Percentiles rank a stretch among this genome's conserved stretches.
Evolutionary conservation across 1,140 invertebrate genomes (phyloP).

Genomic region (Leptinotarsa defecta): DNA sequence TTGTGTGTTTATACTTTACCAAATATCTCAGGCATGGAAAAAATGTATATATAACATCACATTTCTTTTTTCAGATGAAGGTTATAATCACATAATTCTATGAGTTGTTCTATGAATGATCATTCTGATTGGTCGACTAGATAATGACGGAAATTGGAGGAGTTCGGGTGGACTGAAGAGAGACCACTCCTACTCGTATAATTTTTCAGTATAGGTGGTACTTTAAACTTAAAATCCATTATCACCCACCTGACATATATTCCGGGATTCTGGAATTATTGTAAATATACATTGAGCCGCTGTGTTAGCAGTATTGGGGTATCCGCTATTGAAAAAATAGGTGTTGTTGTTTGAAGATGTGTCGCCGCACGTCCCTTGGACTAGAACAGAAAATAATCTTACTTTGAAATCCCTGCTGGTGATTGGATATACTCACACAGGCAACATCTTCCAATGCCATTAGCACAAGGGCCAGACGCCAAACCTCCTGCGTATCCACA

Average conservation of each 20-base stretch:
- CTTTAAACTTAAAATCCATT: too few species aligned
- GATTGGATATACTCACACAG: slow-evolving; percentile 63
- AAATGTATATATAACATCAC: too few species aligned
- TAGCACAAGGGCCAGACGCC: slow-evolving; percentile 71
- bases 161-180: too few species aligned
- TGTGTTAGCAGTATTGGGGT: slow-evolving; percentile 68
- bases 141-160: too few species aligned
- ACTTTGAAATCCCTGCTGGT: neutral
- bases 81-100: too few species aligned
- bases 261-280: slow-evolving; percentile 68
- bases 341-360: slow-evolving; percentile 77
- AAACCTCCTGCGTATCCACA: slow-evolving; percentile 71
- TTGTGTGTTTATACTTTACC: too few species aligned
- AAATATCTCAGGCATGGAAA: too few species aligned
- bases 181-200: too few species aligned
- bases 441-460: slow-evolving; percentile 71
- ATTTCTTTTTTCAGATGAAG: too few species aligned
- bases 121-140: too few species aligned
- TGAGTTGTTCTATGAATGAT: too few species aligned
- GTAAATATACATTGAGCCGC: slow-evolving; percentile 72
- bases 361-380: slow-evolving; percentile 70
- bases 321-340: slow-evolving; percentile 78
- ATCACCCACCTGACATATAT: slow-evolving; percentile 72
- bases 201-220: too few species aligned
- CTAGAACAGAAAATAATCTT: slow-evolving; percentile 55